Base-by-base conservation (phyloP, 2,888 invertebrate species). In the Lamellibrachia columna region DNA sequence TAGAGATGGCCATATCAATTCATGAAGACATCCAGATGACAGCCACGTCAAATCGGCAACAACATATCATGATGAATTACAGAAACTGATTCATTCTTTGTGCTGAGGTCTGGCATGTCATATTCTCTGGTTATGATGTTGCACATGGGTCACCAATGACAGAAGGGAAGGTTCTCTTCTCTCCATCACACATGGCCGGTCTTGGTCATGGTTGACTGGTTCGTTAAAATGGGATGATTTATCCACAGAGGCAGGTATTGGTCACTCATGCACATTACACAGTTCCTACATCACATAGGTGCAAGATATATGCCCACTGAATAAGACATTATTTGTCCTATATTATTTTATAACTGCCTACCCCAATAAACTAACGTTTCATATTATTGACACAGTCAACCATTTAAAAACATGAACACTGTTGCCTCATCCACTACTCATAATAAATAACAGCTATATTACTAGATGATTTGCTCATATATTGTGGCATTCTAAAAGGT, bases 201-300 rank as follows among this genome's bases (percentile, higher is more conserved):
- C 6, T 75, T 75, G 75, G 75, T 75, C 75, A 75, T 75, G 75
- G 75, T 75, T 75, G 75, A 75, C 75, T 75, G 75, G 75, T 75
- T 75, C 75, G 4, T n/a, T 75, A n/a, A 75, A 75, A n/a, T n/a
- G 75, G 75, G 75, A 22, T 75, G 75, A 75, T 75, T 75, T 75
- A 22, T 75, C 75, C 75, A 75, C 75, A 75, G 75, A 15, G 15
- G 75, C 75, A 75, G 75, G 75, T 75, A 75, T 15, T 22, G 75
- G 15, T 75, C 22, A 75, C 75, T 75, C 75, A 75, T 75, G 75
- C 75, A 75, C n/a, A n/a, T 75, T 75, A 75, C 75, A 22, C n/a
- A 40, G 40, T 40, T 40, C 40, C 40, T 40, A 40, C 40, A 1
- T 40, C 40, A 40, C 40, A 40, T 75, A 22, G 15, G 6, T 6